Evolutionary conservation across 2,797 vertebrate genomes (phyloP), one percentile per base, ranked within the genome.

Genomic region (Girardinus metallicus): DNA sequence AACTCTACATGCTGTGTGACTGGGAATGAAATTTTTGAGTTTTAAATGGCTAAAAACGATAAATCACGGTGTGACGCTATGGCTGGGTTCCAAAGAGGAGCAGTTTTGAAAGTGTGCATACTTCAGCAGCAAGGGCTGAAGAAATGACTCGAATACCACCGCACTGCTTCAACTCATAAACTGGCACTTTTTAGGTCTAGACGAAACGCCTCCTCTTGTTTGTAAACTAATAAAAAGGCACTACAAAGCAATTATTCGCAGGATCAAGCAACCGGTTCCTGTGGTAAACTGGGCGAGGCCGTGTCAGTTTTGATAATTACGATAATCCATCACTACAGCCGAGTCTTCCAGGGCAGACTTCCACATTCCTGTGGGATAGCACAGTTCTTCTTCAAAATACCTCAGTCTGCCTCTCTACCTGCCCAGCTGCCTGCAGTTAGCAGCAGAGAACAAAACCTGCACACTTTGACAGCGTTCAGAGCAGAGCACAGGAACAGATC

Each of bases 401-500:
- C 88, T 80, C 76, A 73, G 85, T 77, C 87, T 88, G 89, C 85
- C 41, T 84, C 79, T 31, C 88, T 89, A 91, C 91, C 92, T 94
- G 91, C 87, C 86, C 83, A 68, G 81, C 85, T 83, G 87, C 89
- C 84, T 84, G 81, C 79, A 73, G 78, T 53, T 36, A 15, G 72
- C 53, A 73, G 60, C 47, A 76, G 80, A 39, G 78, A 79, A 79
- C 82, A 64, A 49, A 94, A 94, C 96, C 96, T 93, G 97, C 95
- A 90, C 96, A 97, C 87, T 96, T 23, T 93, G 85, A 93, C 95
- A 41, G 96, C 96, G 0, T 95, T 96, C 93, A 95, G 97, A 51
- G 96, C 96, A 94, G 94, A 53, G 90, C 93, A 85, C 97, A 97
- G 1, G 96, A 96, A 83, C 96, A 97, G 89, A 95, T 95, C 79